These are phyloP conservation scores for Planiliza haematocheilus DNA, from an alignment of 2,113 vertebrate genomes.

Conservation along the genomic window DNA sequence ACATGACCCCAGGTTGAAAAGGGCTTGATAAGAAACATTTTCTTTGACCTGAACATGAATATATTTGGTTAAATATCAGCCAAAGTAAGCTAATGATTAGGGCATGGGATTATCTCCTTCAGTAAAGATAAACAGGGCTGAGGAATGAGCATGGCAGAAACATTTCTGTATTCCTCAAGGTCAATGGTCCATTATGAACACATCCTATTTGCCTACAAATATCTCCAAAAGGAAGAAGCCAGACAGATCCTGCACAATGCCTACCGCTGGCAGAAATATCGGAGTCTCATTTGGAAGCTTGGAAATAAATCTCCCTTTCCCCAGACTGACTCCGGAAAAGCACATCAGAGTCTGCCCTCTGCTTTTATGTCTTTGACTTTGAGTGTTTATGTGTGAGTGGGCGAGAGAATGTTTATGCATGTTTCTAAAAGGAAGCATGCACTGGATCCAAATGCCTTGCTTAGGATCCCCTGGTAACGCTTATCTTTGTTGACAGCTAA, in stretches of 20 bases:
- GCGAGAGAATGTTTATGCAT: background rate
- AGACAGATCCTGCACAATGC: slow-evolving; percentile 2
- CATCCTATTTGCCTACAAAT: slow-evolving; percentile 7
- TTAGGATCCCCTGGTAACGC: slow-evolving; percentile 50
- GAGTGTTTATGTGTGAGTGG: slow-evolving; percentile 3
- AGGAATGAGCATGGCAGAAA: background rate
- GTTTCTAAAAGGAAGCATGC: slow-evolving; percentile 1
- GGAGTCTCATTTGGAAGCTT: slow-evolving; percentile 3
- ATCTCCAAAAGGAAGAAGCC: slow-evolving; percentile 35
- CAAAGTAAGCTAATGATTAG: slow-evolving; percentile 4
- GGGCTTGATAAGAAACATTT: background rate
- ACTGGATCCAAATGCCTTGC: slow-evolving; percentile 36
- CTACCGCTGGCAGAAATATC: slow-evolving; percentile 6
- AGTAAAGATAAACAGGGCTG: background rate
- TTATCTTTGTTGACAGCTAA: slow-evolving; percentile 59
- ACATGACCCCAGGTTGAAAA: background rate
- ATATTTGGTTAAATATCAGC: slow-evolving; percentile 5
- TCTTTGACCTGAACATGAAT: background rate
- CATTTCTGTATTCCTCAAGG: background rate
- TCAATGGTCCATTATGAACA: slow-evolving; percentile 10
- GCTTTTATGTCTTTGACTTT: slow-evolving; percentile 29
- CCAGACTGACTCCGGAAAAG: background rate
- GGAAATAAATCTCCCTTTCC: slow-evolving; percentile 36
- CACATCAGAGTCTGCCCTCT: slow-evolving; percentile 13
- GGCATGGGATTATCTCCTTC: background rate